These are phyloP conservation scores for Canis aureus DNA, from an alignment of 2,113 vertebrate species.

Conservation along the genomic window DNA sequence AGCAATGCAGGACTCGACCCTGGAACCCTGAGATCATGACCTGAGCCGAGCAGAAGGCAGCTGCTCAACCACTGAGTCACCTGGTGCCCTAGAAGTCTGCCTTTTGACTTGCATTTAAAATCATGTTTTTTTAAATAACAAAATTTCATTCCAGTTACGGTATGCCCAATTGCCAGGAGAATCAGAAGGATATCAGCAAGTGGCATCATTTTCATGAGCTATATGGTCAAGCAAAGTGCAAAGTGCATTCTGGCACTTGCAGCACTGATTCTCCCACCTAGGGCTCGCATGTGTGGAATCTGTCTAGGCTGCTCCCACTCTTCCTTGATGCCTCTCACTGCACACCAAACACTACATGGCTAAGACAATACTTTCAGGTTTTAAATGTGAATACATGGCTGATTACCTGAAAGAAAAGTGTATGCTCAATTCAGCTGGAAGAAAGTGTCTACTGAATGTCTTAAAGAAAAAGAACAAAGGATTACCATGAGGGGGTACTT, in stretches of 20 bases:
- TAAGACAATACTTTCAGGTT: neutral
- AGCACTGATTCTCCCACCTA: neutral
- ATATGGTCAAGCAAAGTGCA: rapidly evolving
- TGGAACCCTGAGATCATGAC: too few species aligned
- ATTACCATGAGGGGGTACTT: constrained; percentile 99
- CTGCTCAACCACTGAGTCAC: too few species aligned
- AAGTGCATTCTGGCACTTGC: rapidly evolving
- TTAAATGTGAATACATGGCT: neutral
- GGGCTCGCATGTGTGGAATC: rapidly evolving
- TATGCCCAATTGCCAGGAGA: neutral
- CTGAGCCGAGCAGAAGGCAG: too few species aligned
- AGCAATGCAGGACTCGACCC: too few species aligned
- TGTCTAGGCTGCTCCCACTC: neutral
- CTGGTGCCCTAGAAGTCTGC: neutral
- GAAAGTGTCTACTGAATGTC: neutral
- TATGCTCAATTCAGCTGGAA: neutral
- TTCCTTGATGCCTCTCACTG: neutral
- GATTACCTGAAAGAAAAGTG: constrained; percentile 55
- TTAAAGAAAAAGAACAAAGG: neutral
- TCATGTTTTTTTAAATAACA: neutral
- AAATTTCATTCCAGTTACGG: neutral
- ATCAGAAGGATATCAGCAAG: neutral
- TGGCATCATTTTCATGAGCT: neutral
- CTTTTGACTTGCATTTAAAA: neutral
- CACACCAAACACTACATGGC: neutral